Evolutionary conservation across 2,113 vertebrate genomes (phyloP), one percentile per base, ranked within the genome.

Genomic region (Rattus rattus): DNA sequence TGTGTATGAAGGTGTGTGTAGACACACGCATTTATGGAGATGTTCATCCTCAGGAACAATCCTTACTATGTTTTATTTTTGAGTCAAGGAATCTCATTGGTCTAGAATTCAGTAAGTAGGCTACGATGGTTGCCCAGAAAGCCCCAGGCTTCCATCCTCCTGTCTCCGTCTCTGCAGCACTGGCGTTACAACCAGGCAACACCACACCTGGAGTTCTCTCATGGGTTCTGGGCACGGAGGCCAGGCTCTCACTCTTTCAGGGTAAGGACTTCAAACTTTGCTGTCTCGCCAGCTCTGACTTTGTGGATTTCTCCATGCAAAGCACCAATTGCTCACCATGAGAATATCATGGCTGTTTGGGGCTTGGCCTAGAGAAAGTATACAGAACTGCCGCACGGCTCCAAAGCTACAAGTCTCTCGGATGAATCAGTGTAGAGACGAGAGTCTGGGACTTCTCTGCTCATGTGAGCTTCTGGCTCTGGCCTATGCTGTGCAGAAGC

Each of bases 341-440:
- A 63, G 77, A 76, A 26, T 0, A 28, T 12, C 2, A 17, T 7
- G 4, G 2, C 1, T 7, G 33, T 13, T 56, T 8, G 2, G 63
- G 19, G 30, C 20, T 49, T 7, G 30, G n/a, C 13, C 1, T n/a
- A 20, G 77, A 39, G 33, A 12, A 33, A 72, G 80, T 20, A 72
- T 12, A 4, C 36, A 12, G 5, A 16, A 3, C 2, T 26, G 3
- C 28, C 20, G 30, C 7, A 2, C 30, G 52, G 11, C n/a, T 28
- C 8, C 28, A 24, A 33, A 36, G 73, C 14, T 22, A 7, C 4
- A 36, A 9, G 36, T 56, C 39, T 56, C 39, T 24, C 28, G 36
- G 16, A 5, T 33, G 43, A 28, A 33, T 30, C 26, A 20, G 39
- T 19, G 39, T 14, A 69, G 63, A 47, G 85, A 36, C 12, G 4